Percentiles rank a stretch among this genome's conserved stretches.
phyloP scores from a whole-genome alignment of 2,888 invertebrate genomes.

The Melieria picta region DNA sequence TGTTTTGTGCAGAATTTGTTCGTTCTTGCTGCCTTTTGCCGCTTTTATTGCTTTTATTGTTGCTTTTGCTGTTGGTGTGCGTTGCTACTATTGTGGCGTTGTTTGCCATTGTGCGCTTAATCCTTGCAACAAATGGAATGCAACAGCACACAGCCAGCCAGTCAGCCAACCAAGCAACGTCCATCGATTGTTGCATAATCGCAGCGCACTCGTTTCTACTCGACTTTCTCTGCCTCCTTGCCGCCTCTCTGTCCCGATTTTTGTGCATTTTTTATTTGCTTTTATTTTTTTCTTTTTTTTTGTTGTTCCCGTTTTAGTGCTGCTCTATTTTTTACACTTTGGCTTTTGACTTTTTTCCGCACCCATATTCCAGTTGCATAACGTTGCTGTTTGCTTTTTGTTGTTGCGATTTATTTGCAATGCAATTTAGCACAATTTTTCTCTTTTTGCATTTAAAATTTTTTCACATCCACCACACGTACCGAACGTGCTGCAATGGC shows the following conservation, averaged over 20 bases:
- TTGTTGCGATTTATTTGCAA: constrained; percentile 20
- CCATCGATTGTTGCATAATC: constrained; percentile 22
- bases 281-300: neutral
- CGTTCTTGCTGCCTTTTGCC: too few relatives aligned
- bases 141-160: neutral
- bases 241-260: neutral
- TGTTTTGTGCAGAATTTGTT: too few relatives aligned
- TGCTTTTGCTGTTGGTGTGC: constrained; percentile 9
- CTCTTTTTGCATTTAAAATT: neutral
- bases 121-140: constrained; percentile 27
- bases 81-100: neutral
- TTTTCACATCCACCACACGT: too few relatives aligned
- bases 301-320: neutral
- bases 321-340: neutral
- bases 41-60: neutral
- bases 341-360: neutral
- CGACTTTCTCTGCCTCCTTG: neutral
- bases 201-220: constrained; percentile 8
- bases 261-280: neutral
- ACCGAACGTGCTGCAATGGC: too few relatives aligned
- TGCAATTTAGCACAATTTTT: constrained; percentile 16
- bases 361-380: constrained; percentile 2
- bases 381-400: neutral
- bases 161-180: constrained; percentile 1
- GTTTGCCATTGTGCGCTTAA: constrained; percentile 9